Percentiles rank a stretch among this genome's conserved stretches.
phyloP scores from a whole-genome alignment of 2,797 vertebrate genomes.

The Phoxinus dragarum region DNA sequence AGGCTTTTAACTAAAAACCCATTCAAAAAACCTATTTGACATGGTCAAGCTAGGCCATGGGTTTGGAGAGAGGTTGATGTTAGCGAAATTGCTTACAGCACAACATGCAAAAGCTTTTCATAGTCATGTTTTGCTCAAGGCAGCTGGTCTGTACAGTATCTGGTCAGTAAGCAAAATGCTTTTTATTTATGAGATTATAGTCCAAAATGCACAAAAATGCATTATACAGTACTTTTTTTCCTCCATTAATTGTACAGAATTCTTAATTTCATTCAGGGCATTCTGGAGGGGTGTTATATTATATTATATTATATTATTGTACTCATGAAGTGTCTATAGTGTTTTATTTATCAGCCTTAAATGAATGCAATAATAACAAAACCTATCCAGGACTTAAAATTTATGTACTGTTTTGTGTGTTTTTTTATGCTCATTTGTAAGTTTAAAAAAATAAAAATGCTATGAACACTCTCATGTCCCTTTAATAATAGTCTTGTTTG shows the following conservation, averaged over 20 bases:
- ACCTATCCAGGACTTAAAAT: not conserved
- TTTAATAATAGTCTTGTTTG: not conserved
- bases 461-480: not conserved
- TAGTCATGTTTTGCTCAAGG: not conserved
- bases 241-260: not conserved
- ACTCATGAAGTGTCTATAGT: not conserved
- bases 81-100: not conserved
- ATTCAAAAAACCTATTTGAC: not conserved
- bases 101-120: not conserved
- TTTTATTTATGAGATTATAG: not conserved
- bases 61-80: not conserved
- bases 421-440: not conserved
- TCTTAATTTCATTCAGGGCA: not conserved
- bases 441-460: not conserved
- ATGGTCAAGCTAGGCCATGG: not conserved
- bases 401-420: not conserved
- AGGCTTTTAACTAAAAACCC: not conserved
- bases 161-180: not conserved
- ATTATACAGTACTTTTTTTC: not conserved
- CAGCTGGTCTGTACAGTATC: constrained; percentile 1
- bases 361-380: not conserved
- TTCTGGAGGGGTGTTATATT: not conserved
- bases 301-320: not conserved
- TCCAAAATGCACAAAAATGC: not conserved
- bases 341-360: not conserved